phyloP scores from a whole-genome alignment of 1,140 invertebrate genomes.

The Drosophila elegans region DNA sequence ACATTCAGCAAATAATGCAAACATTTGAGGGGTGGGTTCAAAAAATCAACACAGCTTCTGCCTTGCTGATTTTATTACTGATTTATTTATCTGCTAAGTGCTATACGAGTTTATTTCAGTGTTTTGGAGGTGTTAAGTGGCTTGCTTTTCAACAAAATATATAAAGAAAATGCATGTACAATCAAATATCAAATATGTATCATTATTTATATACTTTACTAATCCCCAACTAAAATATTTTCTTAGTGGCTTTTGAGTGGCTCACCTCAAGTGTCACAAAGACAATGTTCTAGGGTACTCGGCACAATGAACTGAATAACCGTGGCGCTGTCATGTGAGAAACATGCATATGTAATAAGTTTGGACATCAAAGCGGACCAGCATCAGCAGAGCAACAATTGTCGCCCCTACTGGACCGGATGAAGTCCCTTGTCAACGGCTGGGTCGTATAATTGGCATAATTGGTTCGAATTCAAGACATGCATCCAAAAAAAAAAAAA shows the following conservation, averaged over 20 bases:
- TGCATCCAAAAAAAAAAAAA: constrained; percentile 13
- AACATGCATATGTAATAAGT: constrained; percentile 44
- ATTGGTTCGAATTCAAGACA: constrained; percentile 60
- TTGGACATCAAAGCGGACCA: constrained; percentile 35
- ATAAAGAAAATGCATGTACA: background rate
- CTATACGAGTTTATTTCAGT: background rate
- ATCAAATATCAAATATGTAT: background rate
- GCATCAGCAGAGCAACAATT: constrained; percentile 42
- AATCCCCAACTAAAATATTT: background rate
- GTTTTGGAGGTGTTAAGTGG: background rate
- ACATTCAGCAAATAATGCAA: background rate
- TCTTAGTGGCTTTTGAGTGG: background rate
- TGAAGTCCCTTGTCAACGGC: constrained; percentile 12
- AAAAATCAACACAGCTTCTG: background rate
- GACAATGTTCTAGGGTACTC: constrained; percentile 2
- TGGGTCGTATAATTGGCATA: constrained; percentile 68
- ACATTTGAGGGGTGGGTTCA: background rate
- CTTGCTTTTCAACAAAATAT: background rate
- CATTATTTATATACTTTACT: background rate
- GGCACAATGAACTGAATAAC: constrained; percentile 1
- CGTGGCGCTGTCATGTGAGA: constrained; percentile 24
- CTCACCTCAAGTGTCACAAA: background rate
- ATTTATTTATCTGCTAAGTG: background rate
- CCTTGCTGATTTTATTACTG: no score
- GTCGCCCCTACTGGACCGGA: constrained; percentile 55